Evolutionary conservation across 2,888 invertebrate genomes (phyloP).

Genomic region (Portevinia maculata): DNA sequence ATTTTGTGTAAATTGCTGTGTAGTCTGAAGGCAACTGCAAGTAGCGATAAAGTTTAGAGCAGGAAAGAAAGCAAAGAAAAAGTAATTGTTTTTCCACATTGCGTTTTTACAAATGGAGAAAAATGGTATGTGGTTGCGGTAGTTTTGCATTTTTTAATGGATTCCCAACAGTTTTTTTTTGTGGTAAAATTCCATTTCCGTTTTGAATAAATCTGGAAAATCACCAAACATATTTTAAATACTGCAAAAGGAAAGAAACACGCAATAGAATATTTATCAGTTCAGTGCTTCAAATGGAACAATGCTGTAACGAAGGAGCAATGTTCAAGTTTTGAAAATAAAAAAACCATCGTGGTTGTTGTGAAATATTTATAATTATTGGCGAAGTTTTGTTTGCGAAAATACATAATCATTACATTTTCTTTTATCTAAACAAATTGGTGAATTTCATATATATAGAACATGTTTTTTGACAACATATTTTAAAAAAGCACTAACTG

Average conservation of each 20-base stretch:
- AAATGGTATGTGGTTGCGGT: constrained; percentile 35
- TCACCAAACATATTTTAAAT: constrained; percentile 28
- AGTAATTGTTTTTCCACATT: constrained; percentile 66
- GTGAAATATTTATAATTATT: too few relatives aligned
- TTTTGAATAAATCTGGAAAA: constrained; percentile 71
- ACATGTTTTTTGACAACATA: too few relatives aligned
- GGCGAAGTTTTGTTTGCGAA: too few relatives aligned
- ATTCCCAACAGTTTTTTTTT: constrained; percentile 52
- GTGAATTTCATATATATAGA: too few relatives aligned
- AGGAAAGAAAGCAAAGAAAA: constrained; percentile 16
- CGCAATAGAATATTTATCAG: constrained; percentile 67
- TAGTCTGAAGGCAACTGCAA: constrained; percentile 57
- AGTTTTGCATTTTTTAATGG: constrained; percentile 70
- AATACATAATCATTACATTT: too few relatives aligned
- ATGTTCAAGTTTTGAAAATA: too few relatives aligned
- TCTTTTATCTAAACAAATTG: too few relatives aligned
- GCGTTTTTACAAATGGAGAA: constrained; percentile 60
- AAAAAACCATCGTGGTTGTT: too few relatives aligned
- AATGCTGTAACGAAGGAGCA: too few relatives aligned
- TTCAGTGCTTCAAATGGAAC: background rate
- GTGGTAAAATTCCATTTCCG: constrained; percentile 69
- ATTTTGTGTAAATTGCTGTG: background rate
- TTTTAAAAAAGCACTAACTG: too few relatives aligned
- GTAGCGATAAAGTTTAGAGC: constrained; percentile 62
- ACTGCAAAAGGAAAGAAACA: constrained; percentile 43